Base-by-base conservation (phyloP, 2,888 invertebrate genomes). In the Lottia gigantea region DNA sequence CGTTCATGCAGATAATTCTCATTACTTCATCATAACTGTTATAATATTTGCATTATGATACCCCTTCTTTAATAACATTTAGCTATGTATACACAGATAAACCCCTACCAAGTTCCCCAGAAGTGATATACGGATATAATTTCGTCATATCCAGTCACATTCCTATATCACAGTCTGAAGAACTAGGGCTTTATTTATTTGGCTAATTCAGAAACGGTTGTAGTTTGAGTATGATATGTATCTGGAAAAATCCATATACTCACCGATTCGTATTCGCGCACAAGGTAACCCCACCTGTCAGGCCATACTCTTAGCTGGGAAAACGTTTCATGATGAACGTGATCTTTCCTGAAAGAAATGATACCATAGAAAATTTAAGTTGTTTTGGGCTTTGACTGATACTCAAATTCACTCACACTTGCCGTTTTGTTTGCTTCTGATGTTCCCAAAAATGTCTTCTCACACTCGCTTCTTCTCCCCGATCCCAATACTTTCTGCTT, bases 221-320 rank as follows among this genome's bases (percentile, higher is more conserved):
- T 31, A 31, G 6, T 31, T 31, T 31, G 31, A 31, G 31, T 31
- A 31, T 31, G 2, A 31, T 31, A 4, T 4, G 31, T 31, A 2
- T 31, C 3, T 4, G 31, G 2, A 31, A 31, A 6, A 31, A 31
- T 31, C 31, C 23, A 23, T 23, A n/a, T n/a, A 68, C 71, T 70
- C 76, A 82, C 82, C 75, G 71, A 71, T 25, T 75, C 70, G 64
- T 82, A 82, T 68, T 82, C 82, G 12, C 74, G 67, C 0, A 82
- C 71, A 14, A 80, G 72, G 64, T 76, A 82, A 14, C 82, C 82
- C 80, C 80, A 82, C 45, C 71, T 78, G 25, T 75, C 74, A 66
- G 82, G 82, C 82, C 82, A 80, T 55, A 70, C 78, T 12, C 73
- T 66, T 66, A 78, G 69, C 63, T 80, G 77, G 1, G 80, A 79